Evolutionary conservation across 2,113 vertebrate species (phyloP), one percentile per base, ranked within the genome.

Genomic region (Atlantisia rogersi): DNA sequence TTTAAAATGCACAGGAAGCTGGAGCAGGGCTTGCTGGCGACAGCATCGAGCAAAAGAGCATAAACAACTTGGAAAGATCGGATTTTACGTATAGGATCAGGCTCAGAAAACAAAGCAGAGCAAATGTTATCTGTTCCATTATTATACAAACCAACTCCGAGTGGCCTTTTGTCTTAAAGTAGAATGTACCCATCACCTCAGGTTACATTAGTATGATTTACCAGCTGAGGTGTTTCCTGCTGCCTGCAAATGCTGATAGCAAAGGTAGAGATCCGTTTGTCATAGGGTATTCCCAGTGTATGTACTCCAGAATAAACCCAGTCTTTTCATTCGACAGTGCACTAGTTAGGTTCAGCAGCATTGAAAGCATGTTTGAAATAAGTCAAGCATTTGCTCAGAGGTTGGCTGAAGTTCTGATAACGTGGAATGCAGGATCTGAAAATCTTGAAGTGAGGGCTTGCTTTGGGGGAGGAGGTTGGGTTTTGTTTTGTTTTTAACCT

Each of bases 1-100:
- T 95, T 88, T 92, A 53, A 96, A 96, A 93, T 11, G 93, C 94
- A 84, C 96, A 97, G 98, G 98, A 98, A 98, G 88, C 95, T 92
- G 82, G 86, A 97, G 94, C 97, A 94, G 91, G 92, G 87, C 91
- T 94, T 90, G 80, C 85, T 97, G 97, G 96, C 39, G 8, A 82
- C 92, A 93, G 69, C 35, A 67, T 71, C 40, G 40, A 97, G 90
- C 78, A 92, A 75, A 96, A 82, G 82, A 82, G 75, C 60, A 83
- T 97, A 98, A 98, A 98, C 97, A 97, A 97, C 90, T 89, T 85
- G 13, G 32, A 89, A 88, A 97, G 77, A 97, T 86, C 39, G 59
- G 93, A 94, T 97, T 97, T 97, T 97, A 94, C 92, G 97, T 97
- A 79, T 59, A 95, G 94, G 86, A 91, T 93, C 86, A 82, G 87